phyloP scores from a whole-genome alignment of 2,888 invertebrate genomes.

The Temnothorax rugatulus region DNA sequence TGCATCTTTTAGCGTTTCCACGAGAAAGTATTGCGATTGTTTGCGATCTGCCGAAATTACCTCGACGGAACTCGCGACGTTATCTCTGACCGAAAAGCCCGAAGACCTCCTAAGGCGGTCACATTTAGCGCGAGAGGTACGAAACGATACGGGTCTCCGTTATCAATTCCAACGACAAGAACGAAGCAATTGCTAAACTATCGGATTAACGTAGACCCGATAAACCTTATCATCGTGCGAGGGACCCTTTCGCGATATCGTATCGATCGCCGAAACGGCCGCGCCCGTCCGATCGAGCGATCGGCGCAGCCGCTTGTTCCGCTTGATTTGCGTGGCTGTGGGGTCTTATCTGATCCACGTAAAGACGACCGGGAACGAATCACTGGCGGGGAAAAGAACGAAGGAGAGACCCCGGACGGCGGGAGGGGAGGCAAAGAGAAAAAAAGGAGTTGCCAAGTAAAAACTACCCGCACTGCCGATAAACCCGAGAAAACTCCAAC shows the following conservation, averaged over 20 bases:
- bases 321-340: slow-evolving; percentile 78
- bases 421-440: not conserved
- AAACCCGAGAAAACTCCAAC: slow-evolving; percentile 70
- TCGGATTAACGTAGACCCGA: slow-evolving; percentile 28
- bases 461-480: slow-evolving; percentile 68
- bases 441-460: slow-evolving; percentile 58
- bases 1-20: slow-evolving; percentile 19
- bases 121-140: not conserved
- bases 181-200: slow-evolving; percentile 40
- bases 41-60: slow-evolving; percentile 12
- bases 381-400: slow-evolving; percentile 47
- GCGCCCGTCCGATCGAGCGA: slow-evolving; percentile 28
- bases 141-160: slow-evolving; percentile 4
- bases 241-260: slow-evolving; percentile 3
- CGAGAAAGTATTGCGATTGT: slow-evolving; percentile 3
- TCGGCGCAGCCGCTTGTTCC: slow-evolving; percentile 67
- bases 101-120: not conserved
- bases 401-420: not conserved
- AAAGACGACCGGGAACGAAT: slow-evolving; percentile 32
- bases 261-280: slow-evolving; percentile 32
- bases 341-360: slow-evolving; percentile 62
- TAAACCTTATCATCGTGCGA: slow-evolving; percentile 29
- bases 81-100: not conserved
- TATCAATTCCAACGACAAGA: slow-evolving; percentile 6
- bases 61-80: not conserved